Conservation (phyloP, 2,113 vertebrate species). For the Macquaria australasica region DNA sequence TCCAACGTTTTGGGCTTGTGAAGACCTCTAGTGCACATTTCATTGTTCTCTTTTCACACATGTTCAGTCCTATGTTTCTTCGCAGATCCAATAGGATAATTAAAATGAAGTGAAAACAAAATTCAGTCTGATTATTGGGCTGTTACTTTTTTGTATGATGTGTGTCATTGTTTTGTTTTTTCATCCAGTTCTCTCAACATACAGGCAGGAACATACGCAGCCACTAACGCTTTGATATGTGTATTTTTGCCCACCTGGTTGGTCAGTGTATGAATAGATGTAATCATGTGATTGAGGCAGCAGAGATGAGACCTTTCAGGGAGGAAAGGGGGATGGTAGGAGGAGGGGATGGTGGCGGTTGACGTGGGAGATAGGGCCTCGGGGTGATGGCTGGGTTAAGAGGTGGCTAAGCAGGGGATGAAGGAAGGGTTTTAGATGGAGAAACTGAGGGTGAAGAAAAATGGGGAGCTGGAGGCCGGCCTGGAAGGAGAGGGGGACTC, state of each 20-base stretch:
- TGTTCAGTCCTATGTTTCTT: too few species aligned
- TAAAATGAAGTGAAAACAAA: too few species aligned
- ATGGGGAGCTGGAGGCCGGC: slow-evolving; percentile 4
- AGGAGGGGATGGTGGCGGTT: not conserved
- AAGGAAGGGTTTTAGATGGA: slow-evolving; percentile 32
- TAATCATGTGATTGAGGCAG: slow-evolving; percentile 9
- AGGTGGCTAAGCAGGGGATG: slow-evolving; percentile 29
- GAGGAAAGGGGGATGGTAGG: not conserved
- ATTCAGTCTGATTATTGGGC: too few species aligned
- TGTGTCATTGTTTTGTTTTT: not conserved
- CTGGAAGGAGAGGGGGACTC: not conserved
- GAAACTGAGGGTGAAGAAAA: not conserved
- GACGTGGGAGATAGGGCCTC: slow-evolving; percentile 11
- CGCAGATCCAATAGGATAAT: too few species aligned
- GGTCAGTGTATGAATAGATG: slow-evolving; percentile 6
- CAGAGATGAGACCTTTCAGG: not conserved
- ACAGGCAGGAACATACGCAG: not conserved
- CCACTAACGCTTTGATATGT: not conserved
- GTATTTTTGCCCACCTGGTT: not conserved
- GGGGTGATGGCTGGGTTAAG: slow-evolving; percentile 34
- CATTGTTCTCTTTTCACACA: too few species aligned
- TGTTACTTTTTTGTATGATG: not conserved
- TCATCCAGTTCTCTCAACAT: not conserved
- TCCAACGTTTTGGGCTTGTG: too few species aligned
- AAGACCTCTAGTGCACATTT: too few species aligned